A percentile compares a stretch with the other conserved stretches of the same genome.
These are phyloP conservation scores for Podarcis muralis DNA, from an alignment of 2,113 vertebrate genomes.

Conservation along the genomic window DNA sequence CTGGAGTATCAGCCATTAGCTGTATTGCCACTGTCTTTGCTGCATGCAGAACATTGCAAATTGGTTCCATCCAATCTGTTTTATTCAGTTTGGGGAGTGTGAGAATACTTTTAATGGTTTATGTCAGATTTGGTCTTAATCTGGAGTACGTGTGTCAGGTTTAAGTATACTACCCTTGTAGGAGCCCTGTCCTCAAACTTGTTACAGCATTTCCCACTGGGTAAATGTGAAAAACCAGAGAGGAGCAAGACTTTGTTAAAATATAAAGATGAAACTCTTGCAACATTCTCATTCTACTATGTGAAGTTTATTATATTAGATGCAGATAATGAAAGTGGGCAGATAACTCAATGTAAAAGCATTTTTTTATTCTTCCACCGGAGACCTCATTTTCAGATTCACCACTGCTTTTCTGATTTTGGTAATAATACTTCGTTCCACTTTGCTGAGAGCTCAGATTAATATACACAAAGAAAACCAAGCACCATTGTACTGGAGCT, in stretches of 20 bases:
- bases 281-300: neutral
- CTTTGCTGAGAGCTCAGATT: neutral
- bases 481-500: constrained; percentile 15
- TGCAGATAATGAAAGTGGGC: neutral
- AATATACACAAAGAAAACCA: neutral
- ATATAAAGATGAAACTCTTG: neutral
- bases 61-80: neutral
- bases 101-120: too few relatives aligned
- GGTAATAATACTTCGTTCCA: neutral
- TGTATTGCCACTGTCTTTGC: too few relatives aligned
- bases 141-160: neutral
- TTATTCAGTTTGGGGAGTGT: neutral
- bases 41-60: too few relatives aligned
- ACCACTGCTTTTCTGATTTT: neutral
- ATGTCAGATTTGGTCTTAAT: too few relatives aligned
- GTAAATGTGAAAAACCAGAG: too few relatives aligned
- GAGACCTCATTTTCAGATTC: neutral
- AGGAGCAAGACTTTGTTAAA: neutral
- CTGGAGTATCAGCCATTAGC: too few relatives aligned
- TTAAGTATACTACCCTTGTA: too few relatives aligned
- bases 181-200: neutral
- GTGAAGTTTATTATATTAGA: neutral
- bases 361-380: neutral
- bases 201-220: neutral
- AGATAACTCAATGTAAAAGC: neutral